Conservation (phyloP, 1,140 invertebrate genomes). For the Solenopsis invicta region DNA sequence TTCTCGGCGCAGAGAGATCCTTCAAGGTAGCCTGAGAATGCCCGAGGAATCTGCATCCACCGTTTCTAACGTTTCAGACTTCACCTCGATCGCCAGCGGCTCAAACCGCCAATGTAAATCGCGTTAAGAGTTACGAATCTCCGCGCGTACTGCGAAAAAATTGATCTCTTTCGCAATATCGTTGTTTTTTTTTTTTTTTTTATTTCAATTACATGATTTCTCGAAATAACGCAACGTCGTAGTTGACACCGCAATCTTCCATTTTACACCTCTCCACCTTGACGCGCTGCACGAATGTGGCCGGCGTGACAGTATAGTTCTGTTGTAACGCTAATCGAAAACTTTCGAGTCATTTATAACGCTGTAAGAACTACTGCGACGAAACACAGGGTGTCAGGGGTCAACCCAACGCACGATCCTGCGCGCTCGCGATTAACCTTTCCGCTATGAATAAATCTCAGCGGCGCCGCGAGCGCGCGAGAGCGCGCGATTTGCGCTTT, state of each 20-base stretch:
- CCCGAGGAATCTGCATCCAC: slow-evolving; percentile 42
- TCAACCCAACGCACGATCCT: slow-evolving; percentile 52
- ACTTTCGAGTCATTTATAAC: slow-evolving; percentile 59
- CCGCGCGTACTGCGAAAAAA: neutral
- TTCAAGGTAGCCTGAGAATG: slow-evolving; percentile 72
- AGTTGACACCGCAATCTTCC: neutral
- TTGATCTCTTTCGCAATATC: neutral
- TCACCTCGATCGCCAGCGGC: slow-evolving; percentile 21
- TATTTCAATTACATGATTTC: neutral
- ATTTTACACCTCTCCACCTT: neutral
- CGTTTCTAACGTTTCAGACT: neutral
- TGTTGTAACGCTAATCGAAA: slow-evolving; percentile 43
- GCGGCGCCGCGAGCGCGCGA: slow-evolving; percentile 41
- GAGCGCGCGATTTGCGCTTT: slow-evolving; percentile 15
- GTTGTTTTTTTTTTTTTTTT: neutral
- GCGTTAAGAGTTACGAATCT: slow-evolving; percentile 1
- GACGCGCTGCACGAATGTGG: too few species aligned
- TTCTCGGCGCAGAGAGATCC: slow-evolving; percentile 45
- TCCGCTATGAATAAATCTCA: slow-evolving; percentile 61
- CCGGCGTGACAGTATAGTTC: slow-evolving; percentile 1
- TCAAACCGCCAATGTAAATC: neutral
- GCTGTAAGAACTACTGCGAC: slow-evolving; percentile 56
- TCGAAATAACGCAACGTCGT: neutral
- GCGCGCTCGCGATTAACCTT: slow-evolving; percentile 62
- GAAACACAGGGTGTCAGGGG: slow-evolving; percentile 50